These are phyloP conservation scores for Lamprologus lemairii DNA, from an alignment of 2,113 vertebrate genomes.

Conservation along the genomic window DNA sequence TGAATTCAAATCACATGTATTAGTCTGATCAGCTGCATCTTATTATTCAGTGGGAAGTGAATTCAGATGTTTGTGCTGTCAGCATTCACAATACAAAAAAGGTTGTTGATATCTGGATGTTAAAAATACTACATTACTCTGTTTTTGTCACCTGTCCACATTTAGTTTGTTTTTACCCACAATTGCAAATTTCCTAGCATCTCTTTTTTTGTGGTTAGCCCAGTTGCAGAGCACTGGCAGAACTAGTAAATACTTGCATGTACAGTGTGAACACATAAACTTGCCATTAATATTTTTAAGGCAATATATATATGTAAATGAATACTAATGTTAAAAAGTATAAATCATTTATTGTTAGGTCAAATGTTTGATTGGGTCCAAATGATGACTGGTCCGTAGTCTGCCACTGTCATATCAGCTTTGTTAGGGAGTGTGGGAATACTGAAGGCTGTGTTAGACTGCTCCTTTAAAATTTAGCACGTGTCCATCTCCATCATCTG, in stretches of 20 bases:
- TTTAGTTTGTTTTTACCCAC: background rate
- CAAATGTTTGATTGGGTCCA: background rate
- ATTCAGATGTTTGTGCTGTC: background rate
- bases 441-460: background rate
- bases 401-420: background rate
- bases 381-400: background rate
- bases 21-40: background rate
- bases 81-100: background rate
- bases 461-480: background rate
- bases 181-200: background rate
- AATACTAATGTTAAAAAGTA: background rate
- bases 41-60: background rate
- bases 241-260: background rate
- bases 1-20: background rate
- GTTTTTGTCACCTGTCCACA: background rate
- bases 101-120: background rate
- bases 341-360: background rate
- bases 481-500: fast-evolving
- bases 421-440: background rate
- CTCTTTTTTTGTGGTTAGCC: background rate
- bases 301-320: background rate
- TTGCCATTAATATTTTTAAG: background rate
- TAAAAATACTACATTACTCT: background rate
- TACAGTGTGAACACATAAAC: background rate
- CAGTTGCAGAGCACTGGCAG: background rate